These are phyloP conservation scores for Onchidella celtica DNA, from an alignment of 2,888 invertebrate genomes.

Conservation along the genomic window DNA sequence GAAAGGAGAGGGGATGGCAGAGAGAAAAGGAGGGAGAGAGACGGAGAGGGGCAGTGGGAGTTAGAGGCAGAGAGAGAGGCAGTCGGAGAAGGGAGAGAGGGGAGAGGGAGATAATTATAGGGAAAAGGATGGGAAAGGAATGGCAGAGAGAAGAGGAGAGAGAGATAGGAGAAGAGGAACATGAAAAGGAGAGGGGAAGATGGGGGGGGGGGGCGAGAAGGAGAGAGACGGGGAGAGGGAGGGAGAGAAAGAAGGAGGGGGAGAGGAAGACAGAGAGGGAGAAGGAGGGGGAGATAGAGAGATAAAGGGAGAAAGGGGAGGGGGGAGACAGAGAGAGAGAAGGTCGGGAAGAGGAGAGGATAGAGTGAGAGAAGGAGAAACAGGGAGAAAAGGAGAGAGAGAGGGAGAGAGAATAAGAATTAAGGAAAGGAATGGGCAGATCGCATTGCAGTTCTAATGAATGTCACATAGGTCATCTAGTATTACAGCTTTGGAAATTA, in stretches of 20 bases:
- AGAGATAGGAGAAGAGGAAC: not conserved
- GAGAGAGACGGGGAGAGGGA: not conserved
- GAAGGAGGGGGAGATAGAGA: not conserved
- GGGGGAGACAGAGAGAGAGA: not conserved
- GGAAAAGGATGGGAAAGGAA: slow-evolving; percentile 15
- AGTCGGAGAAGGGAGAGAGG: slow-evolving; percentile 13
- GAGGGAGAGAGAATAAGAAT: not conserved
- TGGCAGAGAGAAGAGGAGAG: not conserved
- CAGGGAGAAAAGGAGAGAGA: not conserved
- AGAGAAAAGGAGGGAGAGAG: not conserved
- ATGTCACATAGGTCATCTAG: too few relatives aligned
- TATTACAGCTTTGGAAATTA: too few relatives aligned
- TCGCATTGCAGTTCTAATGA: too few relatives aligned
- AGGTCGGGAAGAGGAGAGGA: slow-evolving; percentile 53
- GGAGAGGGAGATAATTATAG: not conserved
- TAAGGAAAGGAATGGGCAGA: not conserved
- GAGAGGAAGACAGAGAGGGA: not conserved
- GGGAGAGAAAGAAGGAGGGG: not conserved
- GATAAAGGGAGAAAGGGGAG: too few relatives aligned
- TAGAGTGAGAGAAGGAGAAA: slow-evolving; percentile 28
- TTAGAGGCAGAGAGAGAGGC: slow-evolving; percentile 28
- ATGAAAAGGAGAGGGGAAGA: not conserved
- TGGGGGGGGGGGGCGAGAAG: slow-evolving; percentile 4
- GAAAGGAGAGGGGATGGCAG: not conserved
- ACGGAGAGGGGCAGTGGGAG: not conserved